Evolutionary conservation across 2,888 invertebrate genomes (phyloP).

Genomic region (Anarsia innoxiella): DNA sequence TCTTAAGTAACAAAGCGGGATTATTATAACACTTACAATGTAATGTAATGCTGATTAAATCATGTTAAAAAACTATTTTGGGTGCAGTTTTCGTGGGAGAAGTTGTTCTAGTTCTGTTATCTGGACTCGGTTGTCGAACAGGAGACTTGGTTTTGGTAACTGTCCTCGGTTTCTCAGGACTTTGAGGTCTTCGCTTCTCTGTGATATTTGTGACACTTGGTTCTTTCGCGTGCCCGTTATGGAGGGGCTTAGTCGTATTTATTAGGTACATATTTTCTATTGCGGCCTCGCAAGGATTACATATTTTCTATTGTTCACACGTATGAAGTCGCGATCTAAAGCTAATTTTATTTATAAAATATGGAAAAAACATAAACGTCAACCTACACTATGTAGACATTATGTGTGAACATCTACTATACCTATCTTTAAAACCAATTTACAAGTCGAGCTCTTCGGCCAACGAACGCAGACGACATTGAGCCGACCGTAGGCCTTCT

Average conservation of each 20-base stretch:
- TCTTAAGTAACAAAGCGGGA: too few species aligned
- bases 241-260: slow-evolving; percentile 23
- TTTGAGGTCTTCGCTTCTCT: slow-evolving; percentile 35
- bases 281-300: too few species aligned
- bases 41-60: too few species aligned
- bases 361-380: too few species aligned
- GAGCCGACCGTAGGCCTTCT: slow-evolving; percentile 26
- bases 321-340: too few species aligned
- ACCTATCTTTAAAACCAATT: slow-evolving; percentile 5
- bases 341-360: too few species aligned
- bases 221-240: slow-evolving; percentile 46
- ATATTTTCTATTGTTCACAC: too few species aligned
- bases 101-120: slow-evolving; percentile 49
- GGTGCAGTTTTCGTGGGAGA: slow-evolving; percentile 51
- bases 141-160: slow-evolving; percentile 39
- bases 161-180: slow-evolving; percentile 48
- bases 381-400: too few species aligned
- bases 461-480: slow-evolving; percentile 68
- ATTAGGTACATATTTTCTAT: too few species aligned
- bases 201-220: slow-evolving; percentile 32
- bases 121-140: slow-evolving; percentile 49
- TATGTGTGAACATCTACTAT: too few species aligned
- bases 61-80: too few species aligned
- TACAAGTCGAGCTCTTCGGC: slow-evolving; percentile 55
- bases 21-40: too few species aligned